phyloP scores from a whole-genome alignment of 2,888 invertebrate genomes.

The Hirtodrosophila trivittata region DNA sequence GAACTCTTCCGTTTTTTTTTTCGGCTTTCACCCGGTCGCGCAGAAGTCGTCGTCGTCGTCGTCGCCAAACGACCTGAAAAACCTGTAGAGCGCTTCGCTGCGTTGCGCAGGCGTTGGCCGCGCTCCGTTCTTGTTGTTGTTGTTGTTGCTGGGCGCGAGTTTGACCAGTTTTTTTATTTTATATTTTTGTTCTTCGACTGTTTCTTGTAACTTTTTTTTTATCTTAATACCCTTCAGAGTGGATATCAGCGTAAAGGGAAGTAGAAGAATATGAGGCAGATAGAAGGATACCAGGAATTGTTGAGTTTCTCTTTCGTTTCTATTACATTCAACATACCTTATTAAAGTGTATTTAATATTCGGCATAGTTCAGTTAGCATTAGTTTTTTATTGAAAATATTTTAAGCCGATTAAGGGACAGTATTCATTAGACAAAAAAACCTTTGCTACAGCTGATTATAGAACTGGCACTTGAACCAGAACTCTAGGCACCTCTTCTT shows the following conservation, averaged over 20 bases:
- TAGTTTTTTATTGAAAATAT: too few species aligned
- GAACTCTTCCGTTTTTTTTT: conserved; percentile 4
- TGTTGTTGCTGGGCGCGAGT: conserved; percentile 59
- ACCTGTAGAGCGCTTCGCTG: conserved; percentile 67
- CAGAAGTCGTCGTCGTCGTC: conserved; percentile 39
- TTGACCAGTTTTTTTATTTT: conserved; percentile 61
- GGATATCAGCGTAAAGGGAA: too few species aligned
- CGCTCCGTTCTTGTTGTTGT: conserved; percentile 28
- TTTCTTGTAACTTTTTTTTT: conserved; percentile 22
- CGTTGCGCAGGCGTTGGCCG: conserved; percentile 68
- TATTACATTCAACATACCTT: too few species aligned
- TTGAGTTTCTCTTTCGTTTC: too few species aligned
- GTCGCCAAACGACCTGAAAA: conserved; percentile 62
- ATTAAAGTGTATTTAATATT: too few species aligned
- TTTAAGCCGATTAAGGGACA: conserved; percentile 46
- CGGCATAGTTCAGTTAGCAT: too few species aligned
- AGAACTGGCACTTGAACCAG: background rate
- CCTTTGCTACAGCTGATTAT: conserved; percentile 14
- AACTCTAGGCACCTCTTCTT: too few species aligned
- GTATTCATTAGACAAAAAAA: background rate
- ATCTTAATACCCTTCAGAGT: too few species aligned
- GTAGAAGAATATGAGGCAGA: too few species aligned
- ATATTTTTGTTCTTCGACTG: conserved; percentile 4
- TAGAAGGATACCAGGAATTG: too few species aligned
- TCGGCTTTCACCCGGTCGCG: conserved; percentile 51